Conservation (phyloP, 2,888 invertebrate genomes). For the Eucriotettix oculatus region DNA sequence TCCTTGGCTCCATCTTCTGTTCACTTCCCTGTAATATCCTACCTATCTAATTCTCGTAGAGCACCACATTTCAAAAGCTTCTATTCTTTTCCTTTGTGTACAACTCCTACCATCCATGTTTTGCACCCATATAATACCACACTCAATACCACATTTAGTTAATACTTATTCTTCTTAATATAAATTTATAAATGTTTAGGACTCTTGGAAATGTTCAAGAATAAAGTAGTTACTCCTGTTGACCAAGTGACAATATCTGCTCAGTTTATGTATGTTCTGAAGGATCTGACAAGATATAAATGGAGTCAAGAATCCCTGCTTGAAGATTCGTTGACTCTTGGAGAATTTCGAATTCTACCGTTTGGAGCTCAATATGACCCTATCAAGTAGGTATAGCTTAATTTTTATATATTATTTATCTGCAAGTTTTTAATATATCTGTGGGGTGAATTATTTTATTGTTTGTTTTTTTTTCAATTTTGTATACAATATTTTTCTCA, state of each 20-base stretch:
- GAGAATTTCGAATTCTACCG: slow-evolving; percentile 44
- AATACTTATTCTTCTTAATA: not conserved
- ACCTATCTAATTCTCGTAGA: no score
- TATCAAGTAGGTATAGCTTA: slow-evolving; percentile 35
- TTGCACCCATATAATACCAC: no score
- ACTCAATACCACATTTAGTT: no score
- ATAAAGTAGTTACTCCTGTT: slow-evolving; percentile 16
- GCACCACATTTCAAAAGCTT: no score
- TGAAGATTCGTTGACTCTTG: slow-evolving; percentile 30
- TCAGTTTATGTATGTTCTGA: slow-evolving; percentile 55
- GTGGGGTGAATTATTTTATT: no score
- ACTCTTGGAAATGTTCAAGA: not conserved
- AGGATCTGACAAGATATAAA: slow-evolving; percentile 37
- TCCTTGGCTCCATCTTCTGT: no score
- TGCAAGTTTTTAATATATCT: not conserved
- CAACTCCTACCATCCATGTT: no score
- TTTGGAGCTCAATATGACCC: slow-evolving; percentile 75
- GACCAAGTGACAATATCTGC: slow-evolving; percentile 48
- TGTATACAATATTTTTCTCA: no score
- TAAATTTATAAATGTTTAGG: not conserved
- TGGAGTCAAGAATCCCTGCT: slow-evolving; percentile 44
- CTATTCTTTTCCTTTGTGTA: no score
- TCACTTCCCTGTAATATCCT: no score
- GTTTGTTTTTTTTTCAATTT: no score
- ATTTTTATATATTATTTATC: not conserved